These are phyloP conservation scores for Eupithecia subfuscata DNA, from an alignment of 2,888 invertebrate genomes.

Conservation along the genomic window DNA sequence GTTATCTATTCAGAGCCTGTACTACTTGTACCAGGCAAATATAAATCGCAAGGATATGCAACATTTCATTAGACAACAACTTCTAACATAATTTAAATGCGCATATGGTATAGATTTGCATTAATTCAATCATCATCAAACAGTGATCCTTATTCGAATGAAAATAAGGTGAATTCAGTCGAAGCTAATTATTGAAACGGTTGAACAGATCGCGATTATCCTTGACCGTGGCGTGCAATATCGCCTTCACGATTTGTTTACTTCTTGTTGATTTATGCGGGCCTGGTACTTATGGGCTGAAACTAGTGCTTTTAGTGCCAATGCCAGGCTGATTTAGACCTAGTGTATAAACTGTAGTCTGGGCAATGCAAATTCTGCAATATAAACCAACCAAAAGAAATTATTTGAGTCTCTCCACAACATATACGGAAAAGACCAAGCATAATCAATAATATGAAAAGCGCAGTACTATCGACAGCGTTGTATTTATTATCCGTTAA, in stretches of 20 bases:
- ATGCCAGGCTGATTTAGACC: slow-evolving; percentile 6
- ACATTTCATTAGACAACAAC: slow-evolving; percentile 18
- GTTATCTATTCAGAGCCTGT: slow-evolving; percentile 24
- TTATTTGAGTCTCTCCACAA: neutral
- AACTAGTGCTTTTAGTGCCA: slow-evolving; percentile 45
- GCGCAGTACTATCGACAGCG: neutral
- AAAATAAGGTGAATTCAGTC: slow-evolving; percentile 29
- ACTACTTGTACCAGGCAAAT: slow-evolving; percentile 41
- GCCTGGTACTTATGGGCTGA: slow-evolving; percentile 55
- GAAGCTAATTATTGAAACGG: slow-evolving; percentile 12
- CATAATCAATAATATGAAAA: neutral
- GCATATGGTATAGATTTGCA: slow-evolving; percentile 23
- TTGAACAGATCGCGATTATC: slow-evolving; percentile 41
- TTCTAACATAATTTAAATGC: slow-evolving; percentile 26
- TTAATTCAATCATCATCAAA: neutral
- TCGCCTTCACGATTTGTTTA: slow-evolving; percentile 54
- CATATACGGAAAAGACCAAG: neutral
- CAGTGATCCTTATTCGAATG: slow-evolving; percentile 24
- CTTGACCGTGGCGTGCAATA: slow-evolving; percentile 59
- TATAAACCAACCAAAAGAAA: neutral
- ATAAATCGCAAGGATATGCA: slow-evolving; percentile 50
- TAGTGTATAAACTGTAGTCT: neutral
- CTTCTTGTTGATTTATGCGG: slow-evolving; percentile 52
- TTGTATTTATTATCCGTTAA: neutral
- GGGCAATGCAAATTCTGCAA: neutral